A percentile compares a stretch with the other conserved stretches of the same genome.
Evolutionary conservation across 2,888 invertebrate genomes (phyloP).

Genomic region (Rhorus exstirpatorius): DNA sequence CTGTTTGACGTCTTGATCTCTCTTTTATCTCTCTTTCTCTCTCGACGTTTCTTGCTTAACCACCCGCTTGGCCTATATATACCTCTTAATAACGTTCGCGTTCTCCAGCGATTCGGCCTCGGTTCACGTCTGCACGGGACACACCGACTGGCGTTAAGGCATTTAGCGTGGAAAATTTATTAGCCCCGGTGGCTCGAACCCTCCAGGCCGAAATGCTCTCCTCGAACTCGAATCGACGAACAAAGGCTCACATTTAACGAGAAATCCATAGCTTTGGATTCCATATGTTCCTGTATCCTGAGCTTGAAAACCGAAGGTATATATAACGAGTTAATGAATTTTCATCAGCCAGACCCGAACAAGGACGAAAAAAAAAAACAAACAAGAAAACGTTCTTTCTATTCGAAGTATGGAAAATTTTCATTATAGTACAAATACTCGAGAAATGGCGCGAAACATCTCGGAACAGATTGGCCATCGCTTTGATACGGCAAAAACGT

Average conservation of each 20-base stretch:
- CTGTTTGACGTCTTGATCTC: constrained; percentile 7
- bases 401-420: neutral
- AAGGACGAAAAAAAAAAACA: constrained; percentile 1
- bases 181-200: constrained; percentile 64
- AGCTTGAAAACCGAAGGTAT: constrained; percentile 5
- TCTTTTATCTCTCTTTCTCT: constrained; percentile 2
- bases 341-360: constrained; percentile 2
- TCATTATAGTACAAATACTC: neutral
- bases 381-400: neutral
- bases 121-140: constrained; percentile 66
- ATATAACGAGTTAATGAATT: constrained; percentile 17
- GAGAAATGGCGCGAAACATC: neutral
- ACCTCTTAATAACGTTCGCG: constrained; percentile 54
- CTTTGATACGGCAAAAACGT: neutral
- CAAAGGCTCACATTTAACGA: constrained; percentile 70
- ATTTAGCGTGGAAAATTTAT: constrained; percentile 72
- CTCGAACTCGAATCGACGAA: constrained; percentile 67
- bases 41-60: constrained; percentile 30
- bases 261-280: constrained; percentile 62
- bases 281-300: constrained; percentile 20
- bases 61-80: constrained; percentile 27
- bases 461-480: neutral
- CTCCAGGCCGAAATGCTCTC: constrained; percentile 30
- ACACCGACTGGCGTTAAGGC: constrained; percentile 59
- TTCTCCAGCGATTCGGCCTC: constrained; percentile 55